These are phyloP conservation scores for Carcina quercana DNA, from an alignment of 2,888 invertebrate genomes.

Conservation along the genomic window DNA sequence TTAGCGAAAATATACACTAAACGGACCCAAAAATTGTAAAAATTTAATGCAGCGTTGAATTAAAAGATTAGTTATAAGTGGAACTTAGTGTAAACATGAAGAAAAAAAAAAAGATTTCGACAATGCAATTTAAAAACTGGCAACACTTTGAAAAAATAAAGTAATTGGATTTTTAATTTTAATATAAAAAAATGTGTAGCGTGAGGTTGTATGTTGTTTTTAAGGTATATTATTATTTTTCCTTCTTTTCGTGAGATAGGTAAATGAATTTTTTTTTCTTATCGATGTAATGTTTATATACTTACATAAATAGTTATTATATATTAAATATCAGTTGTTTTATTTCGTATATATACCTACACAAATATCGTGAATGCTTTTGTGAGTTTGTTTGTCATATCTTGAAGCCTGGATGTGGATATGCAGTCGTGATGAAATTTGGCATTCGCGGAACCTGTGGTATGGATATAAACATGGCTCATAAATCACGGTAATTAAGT, in stretches of 20 bases:
- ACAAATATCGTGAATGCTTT: no score
- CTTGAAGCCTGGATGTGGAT: no score
- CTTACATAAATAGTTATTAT: conserved; percentile 74
- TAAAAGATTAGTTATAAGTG: conserved; percentile 37
- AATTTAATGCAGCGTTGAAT: conserved; percentile 44
- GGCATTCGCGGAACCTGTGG: no score
- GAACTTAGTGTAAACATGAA: conserved; percentile 36
- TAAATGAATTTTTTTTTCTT: conserved; percentile 70
- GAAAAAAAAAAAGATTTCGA: conserved; percentile 36
- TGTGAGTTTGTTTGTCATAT: no score
- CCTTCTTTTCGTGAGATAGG: conserved; percentile 58
- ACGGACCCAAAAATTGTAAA: conserved; percentile 62
- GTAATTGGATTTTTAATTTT: conserved; percentile 38
- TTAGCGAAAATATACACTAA: conserved; percentile 42
- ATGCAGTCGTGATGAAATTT: no score
- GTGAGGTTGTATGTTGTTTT: conserved; percentile 68
- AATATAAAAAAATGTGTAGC: conserved; percentile 49
- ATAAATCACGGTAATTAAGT: no score
- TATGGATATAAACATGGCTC: no score
- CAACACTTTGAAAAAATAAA: conserved; percentile 29
- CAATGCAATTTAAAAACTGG: conserved; percentile 29
- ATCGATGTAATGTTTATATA: conserved; percentile 73
- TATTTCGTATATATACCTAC: no score
- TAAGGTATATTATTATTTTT: conserved; percentile 49
- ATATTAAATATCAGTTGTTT: conserved; percentile 62